These are phyloP conservation scores for Stercorarius parasiticus DNA, from an alignment of 2,113 vertebrate genomes.

Conservation along the genomic window DNA sequence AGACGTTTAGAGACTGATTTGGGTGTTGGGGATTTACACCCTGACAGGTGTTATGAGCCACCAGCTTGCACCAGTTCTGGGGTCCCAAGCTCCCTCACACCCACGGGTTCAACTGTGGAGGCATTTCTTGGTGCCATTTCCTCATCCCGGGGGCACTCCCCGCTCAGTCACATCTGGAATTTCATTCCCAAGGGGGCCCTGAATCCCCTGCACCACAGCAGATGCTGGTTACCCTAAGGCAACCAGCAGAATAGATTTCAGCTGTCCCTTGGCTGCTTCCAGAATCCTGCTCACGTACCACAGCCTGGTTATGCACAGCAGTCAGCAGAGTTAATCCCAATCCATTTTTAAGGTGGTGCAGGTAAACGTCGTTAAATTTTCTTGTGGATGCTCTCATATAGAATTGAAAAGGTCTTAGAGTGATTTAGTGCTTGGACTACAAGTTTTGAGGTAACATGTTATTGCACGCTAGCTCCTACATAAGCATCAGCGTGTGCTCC, in stretches of 20 bases:
- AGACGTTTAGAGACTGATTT: background rate
- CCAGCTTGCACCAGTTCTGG: background rate
- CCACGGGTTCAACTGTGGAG: background rate
- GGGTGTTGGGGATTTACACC: background rate
- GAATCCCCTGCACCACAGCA: background rate
- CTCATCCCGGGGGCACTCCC: background rate
- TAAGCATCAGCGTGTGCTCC: background rate
- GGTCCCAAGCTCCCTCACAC: background rate
- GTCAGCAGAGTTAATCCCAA: background rate
- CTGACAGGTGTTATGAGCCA: background rate
- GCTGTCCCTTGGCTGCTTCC: background rate
- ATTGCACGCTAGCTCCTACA: background rate
- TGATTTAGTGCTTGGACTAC: background rate
- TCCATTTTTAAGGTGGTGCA: background rate
- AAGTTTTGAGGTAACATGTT: background rate
- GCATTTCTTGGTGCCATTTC: background rate
- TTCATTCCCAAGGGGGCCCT: background rate
- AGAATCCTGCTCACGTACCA: rapidly evolving
- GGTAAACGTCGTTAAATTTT: background rate
- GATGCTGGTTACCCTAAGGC: background rate
- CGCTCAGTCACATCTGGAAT: background rate
- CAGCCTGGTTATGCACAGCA: background rate
- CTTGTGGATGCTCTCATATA: background rate
- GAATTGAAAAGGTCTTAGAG: background rate
- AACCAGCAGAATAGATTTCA: background rate